Base-by-base conservation (phyloP, 1,140 invertebrate species). In the Dryas iulia region DNA sequence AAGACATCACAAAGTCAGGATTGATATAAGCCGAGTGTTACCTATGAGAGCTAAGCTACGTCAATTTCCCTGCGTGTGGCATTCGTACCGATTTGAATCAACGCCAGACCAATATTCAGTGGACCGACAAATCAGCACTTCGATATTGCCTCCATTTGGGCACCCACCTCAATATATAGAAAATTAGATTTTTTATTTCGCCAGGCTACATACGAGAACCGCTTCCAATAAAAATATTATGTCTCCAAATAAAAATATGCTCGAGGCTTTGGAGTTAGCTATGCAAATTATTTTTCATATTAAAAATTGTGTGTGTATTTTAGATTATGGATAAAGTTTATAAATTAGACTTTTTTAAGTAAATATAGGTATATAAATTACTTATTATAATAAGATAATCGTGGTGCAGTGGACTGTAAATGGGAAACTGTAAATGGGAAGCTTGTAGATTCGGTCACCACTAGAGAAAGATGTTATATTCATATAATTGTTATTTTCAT, bases 141-240 rank as follows among this genome's bases (percentile, higher is more conserved):
- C 88, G 86, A 89, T 89, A 90, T 90, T 90, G 86, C 86, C 88
- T 89, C 86, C 85, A 90, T 90, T 90, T 89, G 83, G 83, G 76
- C 72, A 83, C 74, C 77, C 78, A 84, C 82, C 76, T 87, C 82
- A 84, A 89, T 88, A 89, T 86, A 87, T 82, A 79, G 83, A 83
- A 86, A 84, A 87, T 89, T 77, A 79, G 82, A 87, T 86, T 89
- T 89, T 87, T 86, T 80, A 86, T 85, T 78, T 76, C 71, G 69
- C 71, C 76, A 76, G 76, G 77, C 72, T 77, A 73, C 72, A 59
- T 67, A 72, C 53, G 65, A 58, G 67, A 56, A 59, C 35, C 33
- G 68, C 18, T 58, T 24, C 66, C 54, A 68, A 62, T 69, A 63
- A 69, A 68, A 69, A 69, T 54, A 63, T 57, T 69, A 35, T 57